Evolutionary conservation across 1,140 invertebrate genomes (phyloP), one percentile per base, ranked within the genome.

Genomic region (Brachionus plicatilis): DNA sequence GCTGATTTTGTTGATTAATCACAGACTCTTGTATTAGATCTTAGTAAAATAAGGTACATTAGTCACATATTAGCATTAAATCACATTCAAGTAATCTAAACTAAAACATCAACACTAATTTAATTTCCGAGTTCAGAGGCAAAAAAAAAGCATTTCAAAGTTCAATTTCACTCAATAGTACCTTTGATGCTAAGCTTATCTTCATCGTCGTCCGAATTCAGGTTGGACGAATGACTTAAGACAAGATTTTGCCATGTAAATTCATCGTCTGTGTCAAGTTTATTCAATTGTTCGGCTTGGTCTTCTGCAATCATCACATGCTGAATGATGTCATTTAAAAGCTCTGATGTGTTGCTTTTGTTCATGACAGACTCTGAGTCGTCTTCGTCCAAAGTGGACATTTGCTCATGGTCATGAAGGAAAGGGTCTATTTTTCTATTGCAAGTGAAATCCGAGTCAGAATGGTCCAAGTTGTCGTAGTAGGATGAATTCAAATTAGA

Each of bases 161-260:
- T 41, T 11, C 66, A 68, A 68, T 12, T 14, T 68, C 66, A 68
- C 66, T 37, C 66, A 41, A 68, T 29, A 4, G 41, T 75, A 75
- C 70, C 70, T 75, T 75, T 75, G 9, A 75, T 41, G 14, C 33
- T 75, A 17, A 75, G 41, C 33, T 41, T 75, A 43, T 75, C 33
- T 11, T 45, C 33, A 76, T 50, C 45, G 47, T 50, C 45, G 47
- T 50, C 41, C 24, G 72, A 76, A 7, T 20, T 27, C 2, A 47
- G 6, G 5, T 29, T 50, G 11, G 41, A 50, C 17, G 17, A 47
- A 53, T 76, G 17, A 27, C 43, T 20, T 29, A 50, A 14, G 27
- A 76, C 43, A 27, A 76, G 45, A 76, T 76, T 76, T 50, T 76
- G 20, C 72, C 72, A 76, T 12, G 72, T 76, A 33, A 76, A 76